A percentile compares a stretch with the other conserved stretches of the same genome.
These are phyloP conservation scores for Nudaria mundana DNA, from an alignment of 2,888 invertebrate genomes.

Conservation along the genomic window DNA sequence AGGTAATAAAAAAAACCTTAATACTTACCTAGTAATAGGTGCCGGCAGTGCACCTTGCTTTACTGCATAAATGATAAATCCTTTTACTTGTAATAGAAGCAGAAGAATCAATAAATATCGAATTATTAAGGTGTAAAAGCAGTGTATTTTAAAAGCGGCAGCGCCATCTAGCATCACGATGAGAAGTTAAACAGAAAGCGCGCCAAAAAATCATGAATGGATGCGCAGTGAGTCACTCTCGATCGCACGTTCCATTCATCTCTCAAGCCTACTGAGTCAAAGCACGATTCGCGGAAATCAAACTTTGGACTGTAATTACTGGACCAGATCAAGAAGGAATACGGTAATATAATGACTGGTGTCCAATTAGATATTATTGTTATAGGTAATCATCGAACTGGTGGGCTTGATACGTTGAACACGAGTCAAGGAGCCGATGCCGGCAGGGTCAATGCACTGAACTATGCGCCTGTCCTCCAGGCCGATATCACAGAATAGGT, in stretches of 20 bases:
- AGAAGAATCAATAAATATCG: neutral
- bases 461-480: too few species aligned
- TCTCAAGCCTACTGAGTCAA: slow-evolving; percentile 54
- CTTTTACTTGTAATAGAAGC: neutral
- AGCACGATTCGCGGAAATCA: slow-evolving; percentile 49
- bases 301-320: slow-evolving; percentile 31
- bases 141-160: slow-evolving; percentile 14
- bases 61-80: neutral
- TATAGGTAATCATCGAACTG: neutral
- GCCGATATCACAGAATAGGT: too few species aligned
- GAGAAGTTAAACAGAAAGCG: slow-evolving; percentile 40
- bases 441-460: too few species aligned
- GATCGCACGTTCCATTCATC: slow-evolving; percentile 53
- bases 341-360: slow-evolving; percentile 2
- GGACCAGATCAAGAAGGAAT: slow-evolving; percentile 4
- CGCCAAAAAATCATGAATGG: slow-evolving; percentile 69
- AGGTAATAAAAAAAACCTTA: too few species aligned
- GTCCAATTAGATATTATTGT: neutral
- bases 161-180: slow-evolving; percentile 43
- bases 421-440: too few species aligned
- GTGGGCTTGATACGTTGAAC: neutral
- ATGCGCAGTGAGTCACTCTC: slow-evolving; percentile 52
- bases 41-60: too few species aligned
- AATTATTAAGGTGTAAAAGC: too few species aligned
- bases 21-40: too few species aligned